Evolutionary conservation across 2,888 invertebrate genomes (phyloP).

Genomic region (Neoascia interrupta): DNA sequence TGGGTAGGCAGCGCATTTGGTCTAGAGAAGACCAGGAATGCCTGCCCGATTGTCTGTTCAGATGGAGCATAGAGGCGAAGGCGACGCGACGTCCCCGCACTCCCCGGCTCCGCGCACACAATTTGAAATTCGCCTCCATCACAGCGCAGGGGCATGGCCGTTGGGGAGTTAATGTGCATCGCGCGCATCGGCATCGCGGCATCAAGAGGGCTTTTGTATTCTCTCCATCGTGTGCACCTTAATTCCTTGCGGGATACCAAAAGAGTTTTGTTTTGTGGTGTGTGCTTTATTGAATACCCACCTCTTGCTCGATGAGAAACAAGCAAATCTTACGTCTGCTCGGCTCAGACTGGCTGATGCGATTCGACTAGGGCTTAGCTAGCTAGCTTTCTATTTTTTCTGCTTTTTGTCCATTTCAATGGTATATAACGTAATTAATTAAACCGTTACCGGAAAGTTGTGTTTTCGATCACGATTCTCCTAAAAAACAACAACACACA

Average conservation of each 20-base stretch:
- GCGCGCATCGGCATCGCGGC: conserved; percentile 37
- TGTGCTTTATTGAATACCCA: conserved; percentile 68
- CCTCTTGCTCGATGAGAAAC: conserved; percentile 30
- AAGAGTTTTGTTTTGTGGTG: conserved; percentile 59
- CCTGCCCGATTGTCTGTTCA: conserved; percentile 67
- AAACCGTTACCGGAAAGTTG: conserved; percentile 77
- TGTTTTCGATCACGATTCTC: conserved; percentile 70
- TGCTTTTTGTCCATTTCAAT: conserved; percentile 58
- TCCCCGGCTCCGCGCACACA: conserved; percentile 52
- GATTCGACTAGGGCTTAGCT: conserved; percentile 34
- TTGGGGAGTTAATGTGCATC: conserved; percentile 65
- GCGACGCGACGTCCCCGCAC: not conserved
- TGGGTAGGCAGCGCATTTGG: conserved; percentile 36
- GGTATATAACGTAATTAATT: conserved; percentile 78
- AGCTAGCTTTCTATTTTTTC: conserved; percentile 59
- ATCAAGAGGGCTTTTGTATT: conserved; percentile 49
- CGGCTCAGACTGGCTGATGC: conserved; percentile 2
- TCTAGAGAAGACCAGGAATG: conserved; percentile 59
- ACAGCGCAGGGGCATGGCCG: conserved; percentile 61
- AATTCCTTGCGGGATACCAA: conserved; percentile 69
- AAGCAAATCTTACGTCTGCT: conserved; percentile 28
- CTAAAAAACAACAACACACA: conserved; percentile 14
- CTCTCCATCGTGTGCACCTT: conserved; percentile 69
- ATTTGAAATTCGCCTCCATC: conserved; percentile 64
- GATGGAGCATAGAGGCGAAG: conserved; percentile 38